phyloP scores from a whole-genome alignment of 2,888 invertebrate species.

The Coecobrya sp. region DNA sequence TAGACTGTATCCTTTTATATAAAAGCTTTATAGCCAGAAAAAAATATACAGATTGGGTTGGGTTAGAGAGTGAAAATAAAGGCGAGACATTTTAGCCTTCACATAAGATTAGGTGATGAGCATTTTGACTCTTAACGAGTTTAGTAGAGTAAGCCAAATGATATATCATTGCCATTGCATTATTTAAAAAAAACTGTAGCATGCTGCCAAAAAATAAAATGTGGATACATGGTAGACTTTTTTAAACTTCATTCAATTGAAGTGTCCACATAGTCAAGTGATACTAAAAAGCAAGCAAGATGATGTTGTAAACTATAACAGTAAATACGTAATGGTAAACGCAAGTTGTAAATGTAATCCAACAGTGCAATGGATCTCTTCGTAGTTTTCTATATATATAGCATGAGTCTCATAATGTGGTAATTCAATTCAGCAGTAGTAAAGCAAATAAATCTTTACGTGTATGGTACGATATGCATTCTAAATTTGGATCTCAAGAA shows the following conservation, averaged over 20 bases:
- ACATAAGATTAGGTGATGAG: not conserved
- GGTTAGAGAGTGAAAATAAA: not conserved
- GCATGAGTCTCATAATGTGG: not conserved
- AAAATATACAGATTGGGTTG: not conserved
- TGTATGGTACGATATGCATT: not conserved
- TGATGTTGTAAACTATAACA: not conserved
- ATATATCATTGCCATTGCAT: not conserved
- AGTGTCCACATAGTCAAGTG: not conserved
- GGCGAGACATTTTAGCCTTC: not conserved
- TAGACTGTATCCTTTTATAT: too few relatives aligned
- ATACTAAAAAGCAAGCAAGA: not conserved
- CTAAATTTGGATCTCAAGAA: conserved; percentile 4
- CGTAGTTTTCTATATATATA: too few relatives aligned
- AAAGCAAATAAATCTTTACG: not conserved
- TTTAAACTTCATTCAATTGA: conserved; percentile 24
- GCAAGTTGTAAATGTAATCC: too few relatives aligned
- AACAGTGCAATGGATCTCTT: too few relatives aligned
- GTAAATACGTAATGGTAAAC: too few relatives aligned
- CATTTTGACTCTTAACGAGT: not conserved
- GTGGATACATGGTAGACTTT: not conserved
- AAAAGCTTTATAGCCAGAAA: too few relatives aligned
- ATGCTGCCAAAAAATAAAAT: conserved; percentile 24
- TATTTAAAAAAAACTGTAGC: not conserved
- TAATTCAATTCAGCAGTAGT: not conserved
- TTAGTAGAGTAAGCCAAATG: conserved; percentile 8